A percentile compares a stretch with the other conserved stretches of the same genome.
Conservation (phyloP, 2,113 vertebrate species). For the Entomyzon cyanotis region DNA sequence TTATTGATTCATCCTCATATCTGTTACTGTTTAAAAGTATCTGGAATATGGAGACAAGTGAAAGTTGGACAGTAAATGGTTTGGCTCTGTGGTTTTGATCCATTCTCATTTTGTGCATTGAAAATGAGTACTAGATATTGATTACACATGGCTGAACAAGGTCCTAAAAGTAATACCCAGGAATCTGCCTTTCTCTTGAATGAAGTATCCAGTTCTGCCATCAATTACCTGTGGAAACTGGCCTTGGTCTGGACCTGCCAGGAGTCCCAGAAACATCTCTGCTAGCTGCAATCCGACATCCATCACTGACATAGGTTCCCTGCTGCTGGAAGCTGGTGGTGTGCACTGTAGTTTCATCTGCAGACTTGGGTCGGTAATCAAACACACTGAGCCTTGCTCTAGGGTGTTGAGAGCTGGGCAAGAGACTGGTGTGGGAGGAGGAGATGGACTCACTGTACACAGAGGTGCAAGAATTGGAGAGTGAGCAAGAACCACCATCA, state of each 20-base stretch:
- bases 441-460: conserved; percentile 89
- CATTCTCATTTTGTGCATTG: background rate
- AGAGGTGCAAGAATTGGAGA: conserved; percentile 92
- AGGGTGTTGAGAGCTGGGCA: conserved; percentile 57
- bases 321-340: conserved; percentile 62
- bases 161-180: background rate
- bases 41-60: background rate
- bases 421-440: conserved; percentile 79
- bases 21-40: background rate
- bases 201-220: background rate
- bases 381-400: conserved; percentile 35
- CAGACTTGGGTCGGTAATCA: conserved; percentile 82
- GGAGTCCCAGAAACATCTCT: conserved; percentile 5
- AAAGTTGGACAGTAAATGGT: background rate
- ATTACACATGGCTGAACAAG: background rate
- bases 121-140: background rate
- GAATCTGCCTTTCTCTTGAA: background rate
- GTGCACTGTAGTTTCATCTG: conserved; percentile 83
- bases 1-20: background rate
- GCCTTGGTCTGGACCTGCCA: conserved; percentile 78
- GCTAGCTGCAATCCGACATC: conserved; percentile 69
- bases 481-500: conserved; percentile 87
- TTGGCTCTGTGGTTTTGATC: background rate
- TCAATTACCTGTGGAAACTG: conserved; percentile 90
- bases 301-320: conserved; percentile 68